Evolutionary conservation across 2,113 vertebrate species (phyloP), one percentile per base, ranked within the genome.

Genomic region (Setophaga petechia): DNA sequence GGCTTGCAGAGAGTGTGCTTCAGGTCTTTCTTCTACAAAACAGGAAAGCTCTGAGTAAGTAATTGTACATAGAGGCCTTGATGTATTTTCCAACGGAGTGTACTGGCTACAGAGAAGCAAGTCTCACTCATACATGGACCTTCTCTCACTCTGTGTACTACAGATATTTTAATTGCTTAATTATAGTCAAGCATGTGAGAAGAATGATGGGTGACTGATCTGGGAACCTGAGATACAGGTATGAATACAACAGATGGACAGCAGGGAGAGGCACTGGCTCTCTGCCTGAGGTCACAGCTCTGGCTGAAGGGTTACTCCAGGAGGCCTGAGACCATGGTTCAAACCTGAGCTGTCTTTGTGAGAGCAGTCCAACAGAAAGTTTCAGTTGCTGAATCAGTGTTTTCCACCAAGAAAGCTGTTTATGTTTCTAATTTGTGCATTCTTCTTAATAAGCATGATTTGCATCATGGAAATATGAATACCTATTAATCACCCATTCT

Each of bases 401-500:
- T 92, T 85, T 76, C 58, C 31, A 73, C 41, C 33, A 82, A 65
- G 21, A 90, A 79, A 88, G 20, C 25, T 54, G 22, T 1, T 87
- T 82, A 62, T 78, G 31, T 49, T 79, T 76, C 51, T 54, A 62
- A 82, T 82, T 62, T 69, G 58, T 39, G 28, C 43, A 47, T 94
- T 95, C 72, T 87, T 92, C 77, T 94, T 51, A 62, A n/a, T 35
- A 63, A 91, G 47, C 3, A 2, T 79, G 63, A 91, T 73, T 83
- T 89, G 47, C 81, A 83, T 41, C 31, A 79, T 3, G 21, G 63
- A 84, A 89, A 85, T 79, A 79, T 30, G 49, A 87, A 83, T 85
- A 73, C 41, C 75, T 93, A 73, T 76, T 94, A 91, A 95, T 91
- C 81, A 82, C 46, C 58, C 67, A 80, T 52, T 93, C 72, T 82